Conservation (phyloP, 2,113 vertebrate species). For the Dolichallabes microphthalmus region DNA sequence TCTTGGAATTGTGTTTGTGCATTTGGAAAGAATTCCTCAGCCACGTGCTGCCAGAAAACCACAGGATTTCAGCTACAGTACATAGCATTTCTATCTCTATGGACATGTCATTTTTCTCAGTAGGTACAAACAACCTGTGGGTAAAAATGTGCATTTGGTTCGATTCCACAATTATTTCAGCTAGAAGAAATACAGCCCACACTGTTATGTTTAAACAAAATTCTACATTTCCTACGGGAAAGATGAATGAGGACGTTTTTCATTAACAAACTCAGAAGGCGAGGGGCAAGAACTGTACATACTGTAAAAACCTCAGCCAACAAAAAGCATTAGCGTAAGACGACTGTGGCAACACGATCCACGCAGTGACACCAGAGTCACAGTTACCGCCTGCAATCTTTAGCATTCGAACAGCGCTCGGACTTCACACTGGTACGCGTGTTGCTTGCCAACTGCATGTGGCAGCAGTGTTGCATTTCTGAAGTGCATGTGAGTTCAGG, state of each 20-base stretch:
- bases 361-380: background rate
- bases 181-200: background rate
- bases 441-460: slow-evolving; percentile 44
- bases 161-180: background rate
- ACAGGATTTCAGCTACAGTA: background rate
- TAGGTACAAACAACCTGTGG: background rate
- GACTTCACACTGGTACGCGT: slow-evolving; percentile 12
- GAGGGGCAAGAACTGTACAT: background rate
- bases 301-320: background rate
- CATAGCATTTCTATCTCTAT: background rate
- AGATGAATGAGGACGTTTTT: background rate
- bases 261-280: background rate
- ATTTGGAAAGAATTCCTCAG: background rate
- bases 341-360: background rate
- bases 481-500: slow-evolving; percentile 15
- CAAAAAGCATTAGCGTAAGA: background rate
- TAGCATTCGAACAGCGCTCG: slow-evolving; percentile 51
- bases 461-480: slow-evolving; percentile 47
- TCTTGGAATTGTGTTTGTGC: background rate
- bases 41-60: background rate
- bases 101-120: background rate
- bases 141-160: background rate
- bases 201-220: background rate
- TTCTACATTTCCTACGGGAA: background rate
- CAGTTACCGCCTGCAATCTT: slow-evolving; percentile 49